A percentile compares a stretch with the other conserved stretches of the same genome.
Evolutionary conservation across 64 coral and sea anemone species (phyloP).

Genomic region (Porites australiensis): DNA sequence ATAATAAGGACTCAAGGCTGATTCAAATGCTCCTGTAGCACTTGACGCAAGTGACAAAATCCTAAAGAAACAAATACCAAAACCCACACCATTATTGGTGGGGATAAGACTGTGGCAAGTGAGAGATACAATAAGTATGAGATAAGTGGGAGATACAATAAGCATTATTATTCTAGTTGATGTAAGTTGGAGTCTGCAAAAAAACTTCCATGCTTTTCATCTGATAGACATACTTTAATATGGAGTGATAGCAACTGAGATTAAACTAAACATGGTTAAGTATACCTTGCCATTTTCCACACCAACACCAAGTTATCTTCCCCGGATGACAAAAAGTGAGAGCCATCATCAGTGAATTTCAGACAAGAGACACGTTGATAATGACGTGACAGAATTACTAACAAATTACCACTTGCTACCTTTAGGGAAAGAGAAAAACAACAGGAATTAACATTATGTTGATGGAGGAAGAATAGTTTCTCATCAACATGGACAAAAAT

Average conservation of each 20-base stretch:
- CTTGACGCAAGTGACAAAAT: conserved; percentile 54
- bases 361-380: conserved; percentile 94
- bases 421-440: conserved; percentile 10
- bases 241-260: too few relatives aligned
- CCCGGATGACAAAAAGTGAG: conserved; percentile 90
- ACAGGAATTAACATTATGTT: not conserved
- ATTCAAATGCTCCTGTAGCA: conserved; percentile 12
- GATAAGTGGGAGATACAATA: too few relatives aligned
- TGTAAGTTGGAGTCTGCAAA: too few relatives aligned
- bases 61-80: not conserved
- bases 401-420: conserved; percentile 90
- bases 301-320: conserved; percentile 95
- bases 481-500: too few relatives aligned
- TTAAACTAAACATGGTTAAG: too few relatives aligned
- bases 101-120: too few relatives aligned
- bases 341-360: conserved; percentile 90
- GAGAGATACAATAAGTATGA: too few relatives aligned
- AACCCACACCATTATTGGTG: not conserved
- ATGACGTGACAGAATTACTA: conserved; percentile 80
- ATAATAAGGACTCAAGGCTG: conserved; percentile 59
- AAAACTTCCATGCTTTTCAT: too few relatives aligned
- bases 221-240: too few relatives aligned
- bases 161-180: too few relatives aligned
- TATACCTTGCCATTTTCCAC: conserved; percentile 87
- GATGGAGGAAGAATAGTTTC: not conserved